Base-by-base conservation (phyloP, 2,113 vertebrate species). In the Ciconia stormi region DNA sequence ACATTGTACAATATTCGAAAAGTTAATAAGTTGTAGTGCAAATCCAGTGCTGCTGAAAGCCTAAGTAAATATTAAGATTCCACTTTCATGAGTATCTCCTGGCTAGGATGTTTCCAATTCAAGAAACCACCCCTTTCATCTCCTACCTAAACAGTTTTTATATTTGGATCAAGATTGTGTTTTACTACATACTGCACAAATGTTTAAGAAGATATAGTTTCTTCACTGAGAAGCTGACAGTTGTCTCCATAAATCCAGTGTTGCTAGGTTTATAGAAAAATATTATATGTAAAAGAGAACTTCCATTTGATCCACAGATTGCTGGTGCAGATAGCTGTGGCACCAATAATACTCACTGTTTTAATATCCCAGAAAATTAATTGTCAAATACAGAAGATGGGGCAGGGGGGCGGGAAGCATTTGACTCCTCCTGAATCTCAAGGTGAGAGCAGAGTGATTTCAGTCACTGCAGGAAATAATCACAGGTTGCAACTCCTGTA, bases 11-110 rank as follows among this genome's bases (percentile, higher is more conserved):
- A 3, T 49, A 19, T 61, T 93, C 90, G 79, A 94, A 18, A 90
- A 91, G 87, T 49, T 91, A 87, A 91, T 84, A 87, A 87, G 85
- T 78, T 38, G 38, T 13, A 16, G 30, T 26, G 73, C 40, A 77
- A 84, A 77, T 76, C 42, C 73, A 50, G 50, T 50, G 61, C 81
- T 85, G 47, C 78, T 87, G 86, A 67, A 96, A 96, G 78, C 66
- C 65, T 17, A 26, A 82, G 87, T 85, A 96, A 97, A 97, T 95
- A 96, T 95, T 95, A 87, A 93, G 81, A 82, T 93, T 95, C 61
- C 8, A 6, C 53, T 66, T 87, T 55, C 58, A 59, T 82, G 46
- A 79, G 25, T 89, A 82, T 94, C 38, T 94, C 38, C 78, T 95
- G 87, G 81, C 87, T 88, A 61, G 49, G 74, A 72, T 93, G 70